These are phyloP conservation scores for Trochalopteron elliotii DNA, from an alignment of 2,113 vertebrate genomes.

Conservation along the genomic window DNA sequence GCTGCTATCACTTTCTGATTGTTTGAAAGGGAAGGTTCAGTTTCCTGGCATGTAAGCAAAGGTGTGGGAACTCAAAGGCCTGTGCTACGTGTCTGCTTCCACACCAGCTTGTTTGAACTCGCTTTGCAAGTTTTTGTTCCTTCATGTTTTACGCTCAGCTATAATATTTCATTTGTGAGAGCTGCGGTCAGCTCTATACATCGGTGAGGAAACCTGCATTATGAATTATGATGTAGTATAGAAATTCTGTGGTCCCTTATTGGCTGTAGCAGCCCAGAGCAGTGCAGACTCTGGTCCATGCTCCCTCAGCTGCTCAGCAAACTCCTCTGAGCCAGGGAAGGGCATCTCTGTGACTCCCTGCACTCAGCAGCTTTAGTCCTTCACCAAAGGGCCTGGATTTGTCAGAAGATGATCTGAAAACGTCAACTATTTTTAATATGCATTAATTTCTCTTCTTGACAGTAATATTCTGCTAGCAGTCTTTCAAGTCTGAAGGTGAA, in stretches of 20 bases:
- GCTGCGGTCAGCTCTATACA: neutral
- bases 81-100: neutral
- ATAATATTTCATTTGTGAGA: neutral
- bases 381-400: neutral
- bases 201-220: neutral
- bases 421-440: neutral
- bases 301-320: neutral
- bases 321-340: neutral
- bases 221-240: accelerated
- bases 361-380: neutral
- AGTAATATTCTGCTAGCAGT: neutral
- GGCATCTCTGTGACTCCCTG: neutral
- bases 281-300: neutral
- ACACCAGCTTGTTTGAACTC: neutral
- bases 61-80: neutral
- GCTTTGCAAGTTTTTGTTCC: neutral
- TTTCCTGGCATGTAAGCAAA: neutral
- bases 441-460: neutral
- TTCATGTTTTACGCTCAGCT: neutral
- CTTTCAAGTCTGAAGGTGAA: neutral
- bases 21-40: neutral
- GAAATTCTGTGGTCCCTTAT: neutral
- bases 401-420: neutral
- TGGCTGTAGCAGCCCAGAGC: neutral
- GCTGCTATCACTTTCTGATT: neutral